These are phyloP conservation scores for Collichthys lucidus DNA, from an alignment of 2,113 vertebrate species.

Conservation along the genomic window DNA sequence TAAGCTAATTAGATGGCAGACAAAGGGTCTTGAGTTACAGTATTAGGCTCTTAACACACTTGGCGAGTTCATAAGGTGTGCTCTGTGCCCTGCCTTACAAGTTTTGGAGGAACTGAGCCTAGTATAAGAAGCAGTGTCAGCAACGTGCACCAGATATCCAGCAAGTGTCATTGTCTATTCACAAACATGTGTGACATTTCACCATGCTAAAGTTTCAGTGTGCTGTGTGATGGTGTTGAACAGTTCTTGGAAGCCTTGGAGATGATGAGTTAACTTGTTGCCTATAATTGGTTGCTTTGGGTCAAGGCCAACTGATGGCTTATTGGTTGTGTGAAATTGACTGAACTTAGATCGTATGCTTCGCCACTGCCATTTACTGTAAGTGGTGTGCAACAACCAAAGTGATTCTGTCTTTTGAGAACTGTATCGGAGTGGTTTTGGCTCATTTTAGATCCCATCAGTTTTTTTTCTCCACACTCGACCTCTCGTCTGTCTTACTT, in stretches of 20 bases:
- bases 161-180: not conserved
- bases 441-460: not conserved
- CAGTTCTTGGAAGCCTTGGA: not conserved
- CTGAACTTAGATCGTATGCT: too few relatives aligned
- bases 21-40: too few relatives aligned
- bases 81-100: too few relatives aligned
- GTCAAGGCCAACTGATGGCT: not conserved
- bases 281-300: not conserved
- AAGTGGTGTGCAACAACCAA: not conserved
- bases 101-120: too few relatives aligned
- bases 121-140: too few relatives aligned
- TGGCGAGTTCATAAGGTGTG: too few relatives aligned
- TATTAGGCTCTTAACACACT: too few relatives aligned
- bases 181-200: not conserved
- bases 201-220: not conserved
- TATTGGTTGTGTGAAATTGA: not conserved
- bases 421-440: not conserved
- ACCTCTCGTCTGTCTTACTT: not conserved
- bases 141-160: not conserved
- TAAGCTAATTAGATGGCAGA: too few relatives aligned
- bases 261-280: not conserved
- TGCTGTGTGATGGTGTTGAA: not conserved
- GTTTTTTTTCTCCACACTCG: not conserved
- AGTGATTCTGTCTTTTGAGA: not conserved
- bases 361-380: too few relatives aligned